Percentiles rank a stretch among this genome's conserved stretches.
Evolutionary conservation across 2,797 vertebrate species (phyloP).

Genomic region (Crossoptilon crossoptilon): DNA sequence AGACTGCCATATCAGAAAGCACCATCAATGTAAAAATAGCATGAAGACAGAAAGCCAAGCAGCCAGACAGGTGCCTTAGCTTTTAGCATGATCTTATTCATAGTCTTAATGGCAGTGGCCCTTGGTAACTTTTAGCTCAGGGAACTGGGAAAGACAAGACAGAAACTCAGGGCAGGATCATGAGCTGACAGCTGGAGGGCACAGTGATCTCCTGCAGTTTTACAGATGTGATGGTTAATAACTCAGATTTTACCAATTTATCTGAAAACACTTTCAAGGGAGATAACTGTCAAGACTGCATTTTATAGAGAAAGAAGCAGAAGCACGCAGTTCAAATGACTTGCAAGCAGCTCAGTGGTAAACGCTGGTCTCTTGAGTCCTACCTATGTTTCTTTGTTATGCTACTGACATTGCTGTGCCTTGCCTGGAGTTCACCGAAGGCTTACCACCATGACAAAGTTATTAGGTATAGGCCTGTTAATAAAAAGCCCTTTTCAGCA

Average conservation of each 20-base stretch:
- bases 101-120: neutral
- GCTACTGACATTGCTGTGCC: neutral
- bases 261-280: neutral
- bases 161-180: neutral
- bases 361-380: neutral
- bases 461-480: neutral
- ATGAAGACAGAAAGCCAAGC: neutral
- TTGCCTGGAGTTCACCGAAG: constrained; percentile 11
- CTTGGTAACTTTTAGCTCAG: neutral
- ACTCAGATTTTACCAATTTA: neutral
- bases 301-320: neutral
- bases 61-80: neutral
- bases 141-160: neutral
- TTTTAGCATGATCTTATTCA: neutral
- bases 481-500: neutral
- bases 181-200: neutral
- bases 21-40: neutral
- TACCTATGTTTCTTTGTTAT: neutral
- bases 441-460: neutral
- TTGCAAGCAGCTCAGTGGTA: neutral
- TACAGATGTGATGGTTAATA: neutral
- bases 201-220: neutral
- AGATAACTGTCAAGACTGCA: neutral
- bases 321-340: constrained; percentile 7
- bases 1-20: neutral